A percentile compares a stretch with the other conserved stretches of the same genome.
These are phyloP conservation scores for Gymnoscopelus microlampas DNA, from an alignment of 2,797 vertebrate genomes.

Conservation along the genomic window DNA sequence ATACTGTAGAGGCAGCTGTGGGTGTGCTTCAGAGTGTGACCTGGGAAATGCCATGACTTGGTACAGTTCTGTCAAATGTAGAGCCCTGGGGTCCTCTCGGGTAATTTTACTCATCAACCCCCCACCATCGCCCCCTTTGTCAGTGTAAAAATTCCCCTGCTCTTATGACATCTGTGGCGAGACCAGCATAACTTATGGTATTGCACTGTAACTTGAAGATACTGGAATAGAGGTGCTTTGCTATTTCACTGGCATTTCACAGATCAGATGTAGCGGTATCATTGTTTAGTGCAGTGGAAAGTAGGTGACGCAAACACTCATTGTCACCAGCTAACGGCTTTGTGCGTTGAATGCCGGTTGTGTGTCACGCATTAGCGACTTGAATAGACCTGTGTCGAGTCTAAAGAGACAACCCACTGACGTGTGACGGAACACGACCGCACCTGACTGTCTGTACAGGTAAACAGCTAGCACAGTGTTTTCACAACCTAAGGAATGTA, in stretches of 20 bases:
- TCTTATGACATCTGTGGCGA: neutral
- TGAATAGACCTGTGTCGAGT: no score
- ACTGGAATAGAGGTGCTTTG: neutral
- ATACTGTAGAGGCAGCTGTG: slow-evolving; percentile 16
- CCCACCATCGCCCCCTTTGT: neutral
- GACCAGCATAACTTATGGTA: neutral
- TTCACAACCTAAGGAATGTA: slow-evolving; percentile 1
- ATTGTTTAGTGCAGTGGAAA: neutral
- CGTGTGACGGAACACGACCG: no score
- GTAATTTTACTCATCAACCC: slow-evolving; percentile 8
- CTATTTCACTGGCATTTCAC: neutral
- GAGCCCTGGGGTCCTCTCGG: neutral
- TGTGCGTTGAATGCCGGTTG: no score
- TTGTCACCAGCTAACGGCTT: no score
- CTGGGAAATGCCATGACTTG: slow-evolving; percentile 12
- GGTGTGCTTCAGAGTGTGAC: slow-evolving; percentile 9
- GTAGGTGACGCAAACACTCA: neutral
- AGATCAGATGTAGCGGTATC: neutral
- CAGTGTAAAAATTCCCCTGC: neutral
- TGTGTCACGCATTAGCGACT: no score
- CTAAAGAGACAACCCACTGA: no score
- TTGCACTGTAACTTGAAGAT: neutral
- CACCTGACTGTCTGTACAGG: no score
- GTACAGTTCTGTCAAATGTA: neutral
- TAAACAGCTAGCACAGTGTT: neutral